Evolutionary conservation across 2,888 invertebrate genomes (phyloP).

Genomic region (Notodonta ziczac): DNA sequence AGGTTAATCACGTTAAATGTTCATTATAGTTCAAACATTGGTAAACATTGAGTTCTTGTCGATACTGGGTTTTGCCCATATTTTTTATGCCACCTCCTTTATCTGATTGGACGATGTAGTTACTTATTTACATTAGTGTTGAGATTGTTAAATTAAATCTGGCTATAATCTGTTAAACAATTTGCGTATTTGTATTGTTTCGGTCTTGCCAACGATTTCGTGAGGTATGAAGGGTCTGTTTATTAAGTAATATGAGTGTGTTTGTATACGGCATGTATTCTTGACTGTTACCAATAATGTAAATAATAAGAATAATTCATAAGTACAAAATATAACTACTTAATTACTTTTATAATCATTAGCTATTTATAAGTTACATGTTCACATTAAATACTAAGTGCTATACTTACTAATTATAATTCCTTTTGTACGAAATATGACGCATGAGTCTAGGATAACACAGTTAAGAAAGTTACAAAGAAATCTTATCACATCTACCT

Average conservation of each 20-base stretch:
- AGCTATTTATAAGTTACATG: constrained; percentile 14
- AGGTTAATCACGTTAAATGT: no score
- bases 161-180: no score
- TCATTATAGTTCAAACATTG: no score
- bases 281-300: constrained; percentile 45
- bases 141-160: no score
- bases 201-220: constrained; percentile 16
- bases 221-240: constrained; percentile 15
- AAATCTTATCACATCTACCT: no score
- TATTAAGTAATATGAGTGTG: constrained; percentile 12
- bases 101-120: no score
- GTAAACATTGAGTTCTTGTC: no score
- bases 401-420: neutral
- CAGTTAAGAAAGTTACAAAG: no score
- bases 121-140: no score
- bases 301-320: constrained; percentile 25
- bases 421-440: neutral
- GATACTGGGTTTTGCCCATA: no score
- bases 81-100: no score
- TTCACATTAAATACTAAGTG: constrained; percentile 7
- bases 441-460: neutral
- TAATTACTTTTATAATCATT: constrained; percentile 19
- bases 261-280: constrained; percentile 23
- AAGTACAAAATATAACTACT: constrained; percentile 31
- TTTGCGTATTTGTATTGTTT: no score